phyloP scores from a whole-genome alignment of 1,140 invertebrate genomes.

The Anoplolepis gracilipes region DNA sequence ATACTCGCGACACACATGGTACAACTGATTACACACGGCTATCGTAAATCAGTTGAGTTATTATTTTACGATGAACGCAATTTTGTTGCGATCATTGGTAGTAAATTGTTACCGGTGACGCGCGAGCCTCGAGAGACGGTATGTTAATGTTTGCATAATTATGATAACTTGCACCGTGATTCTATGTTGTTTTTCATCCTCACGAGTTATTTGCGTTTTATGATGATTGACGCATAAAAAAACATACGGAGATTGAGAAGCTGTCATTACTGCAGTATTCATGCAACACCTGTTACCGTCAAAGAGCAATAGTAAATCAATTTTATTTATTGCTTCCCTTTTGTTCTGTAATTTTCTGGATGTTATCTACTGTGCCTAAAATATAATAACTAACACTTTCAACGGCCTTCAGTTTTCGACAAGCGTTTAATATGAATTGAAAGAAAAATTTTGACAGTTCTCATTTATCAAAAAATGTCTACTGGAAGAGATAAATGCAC shows the following conservation, averaged over 20 bases:
- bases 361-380: constrained; percentile 6
- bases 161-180: constrained; percentile 33
- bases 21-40: constrained; percentile 42
- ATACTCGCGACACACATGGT: neutral
- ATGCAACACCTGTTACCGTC: constrained; percentile 36
- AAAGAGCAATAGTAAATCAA: constrained; percentile 36
- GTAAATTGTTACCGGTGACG: constrained; percentile 40
- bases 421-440: neutral
- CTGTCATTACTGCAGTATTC: neutral
- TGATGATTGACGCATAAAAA: constrained; percentile 31
- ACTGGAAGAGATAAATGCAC: neutral
- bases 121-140: constrained; percentile 29
- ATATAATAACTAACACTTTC: neutral
- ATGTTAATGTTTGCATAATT: constrained; percentile 57
- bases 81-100: constrained; percentile 56
- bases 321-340: constrained; percentile 37
- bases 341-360: neutral
- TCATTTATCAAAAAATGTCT: neutral
- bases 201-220: constrained; percentile 33
- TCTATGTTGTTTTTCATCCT: constrained; percentile 9
- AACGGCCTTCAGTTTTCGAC: neutral
- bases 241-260: neutral
- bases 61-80: constrained; percentile 52
- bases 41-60: constrained; percentile 51
- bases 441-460: neutral